Conservation (phyloP, 1,140 invertebrate species). For the Tetranychus cinnabarinus region DNA sequence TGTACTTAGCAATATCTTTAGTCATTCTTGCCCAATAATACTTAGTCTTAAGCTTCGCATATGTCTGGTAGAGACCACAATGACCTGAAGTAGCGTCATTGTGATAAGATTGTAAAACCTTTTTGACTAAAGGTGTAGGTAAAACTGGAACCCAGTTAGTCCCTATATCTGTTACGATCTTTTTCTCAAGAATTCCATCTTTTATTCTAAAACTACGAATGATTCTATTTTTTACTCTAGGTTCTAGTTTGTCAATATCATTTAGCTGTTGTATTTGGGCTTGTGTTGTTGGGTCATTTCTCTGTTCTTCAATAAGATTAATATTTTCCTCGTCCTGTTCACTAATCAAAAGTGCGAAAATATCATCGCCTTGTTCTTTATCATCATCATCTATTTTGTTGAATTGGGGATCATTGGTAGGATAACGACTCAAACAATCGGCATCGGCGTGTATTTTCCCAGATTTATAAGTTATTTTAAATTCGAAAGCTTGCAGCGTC, state of each 20-base stretch:
- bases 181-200: background rate
- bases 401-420: background rate
- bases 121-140: background rate
- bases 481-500: too few species aligned
- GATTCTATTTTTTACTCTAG: background rate
- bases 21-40: slow-evolving; percentile 2
- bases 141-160: background rate
- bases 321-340: background rate
- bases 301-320: background rate
- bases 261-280: background rate
- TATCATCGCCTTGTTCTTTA: background rate
- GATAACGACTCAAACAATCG: background rate
- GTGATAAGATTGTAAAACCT: background rate
- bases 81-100: background rate
- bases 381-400: background rate
- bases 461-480: too few species aligned
- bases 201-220: background rate
- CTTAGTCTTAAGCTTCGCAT: background rate
- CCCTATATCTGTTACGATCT: background rate
- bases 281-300: background rate
- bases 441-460: background rate
- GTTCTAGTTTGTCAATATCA: background rate
- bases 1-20: background rate
- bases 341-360: background rate
- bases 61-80: background rate